Base-by-base conservation (phyloP, 2,113 vertebrate species). In the Promerops cafer region DNA sequence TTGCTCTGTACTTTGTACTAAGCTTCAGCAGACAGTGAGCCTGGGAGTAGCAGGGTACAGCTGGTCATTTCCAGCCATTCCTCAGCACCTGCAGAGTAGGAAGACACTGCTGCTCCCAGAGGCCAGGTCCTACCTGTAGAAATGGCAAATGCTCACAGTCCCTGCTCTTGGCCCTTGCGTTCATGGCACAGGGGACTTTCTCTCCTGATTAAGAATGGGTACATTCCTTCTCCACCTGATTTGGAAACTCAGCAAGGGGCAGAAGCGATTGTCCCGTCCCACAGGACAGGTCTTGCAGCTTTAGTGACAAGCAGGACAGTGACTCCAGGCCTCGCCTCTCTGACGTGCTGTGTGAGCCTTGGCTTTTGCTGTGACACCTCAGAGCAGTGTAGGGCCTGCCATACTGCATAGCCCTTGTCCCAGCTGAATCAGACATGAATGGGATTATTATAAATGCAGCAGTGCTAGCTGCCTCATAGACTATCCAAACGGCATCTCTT, bases 331-430 rank as follows among this genome's bases (percentile, higher is more conserved):
- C 12, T 33, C 7, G 1, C 5, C 9, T 23, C 69, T 53, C 45
- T 15, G 74, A 68, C 8, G 15, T 70, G 26, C n/a, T 75, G 5
- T 23, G 42, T 39, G 26, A 78, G 11, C 35, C 12, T 23, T 18
- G 9, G 9, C 18, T 82, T 78, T 35, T 13, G 13, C 14, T 69
- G 59, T 1, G 1, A 12, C 16, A 3, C 3, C 54, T 45, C 30
- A 71, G 47, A 42, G 39, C 10, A 45, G 11, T 3, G 0, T 9
- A 28, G 76, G 10, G 54, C 16, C 39, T 42, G 10, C 1, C 1
- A 39, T 27, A 63, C 11, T 37, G 5, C 17, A 31, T 0, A 66
- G 13, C 21, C 5, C 17, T 68, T 17, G 14, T 60, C 31, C 40
- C 22, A 69, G 45, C 2, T 3, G 8, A 77, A 53, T 16, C n/a